Conservation (phyloP, 35 echinoderm and acorn worm genomes). For the Heliocidaris tuberculata region DNA sequence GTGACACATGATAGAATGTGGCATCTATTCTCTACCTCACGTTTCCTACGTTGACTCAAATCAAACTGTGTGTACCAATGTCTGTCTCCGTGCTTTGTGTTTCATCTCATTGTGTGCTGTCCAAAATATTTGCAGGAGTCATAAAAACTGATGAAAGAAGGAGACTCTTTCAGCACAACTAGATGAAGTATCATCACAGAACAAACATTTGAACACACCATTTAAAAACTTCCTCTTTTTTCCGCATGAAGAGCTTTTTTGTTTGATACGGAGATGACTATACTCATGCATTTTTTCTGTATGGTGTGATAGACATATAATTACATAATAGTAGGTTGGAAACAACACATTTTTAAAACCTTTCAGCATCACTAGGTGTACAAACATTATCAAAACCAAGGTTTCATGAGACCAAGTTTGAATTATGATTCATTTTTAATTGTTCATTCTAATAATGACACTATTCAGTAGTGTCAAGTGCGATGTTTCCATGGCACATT, state of each 20-base stretch:
- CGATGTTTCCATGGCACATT: too few species aligned
- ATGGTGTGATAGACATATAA: neutral
- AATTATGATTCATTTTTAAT: too few species aligned
- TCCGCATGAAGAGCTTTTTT: neutral
- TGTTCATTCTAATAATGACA: too few species aligned
- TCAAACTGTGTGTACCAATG: neutral
- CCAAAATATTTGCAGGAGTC: slow-evolving; percentile 38
- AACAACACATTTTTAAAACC: too few species aligned
- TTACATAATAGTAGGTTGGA: neutral
- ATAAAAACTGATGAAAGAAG: neutral
- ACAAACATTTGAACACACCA: neutral
- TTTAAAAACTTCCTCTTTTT: neutral
- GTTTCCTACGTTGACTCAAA: neutral
- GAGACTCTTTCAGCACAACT: neutral
- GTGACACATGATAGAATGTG: neutral
- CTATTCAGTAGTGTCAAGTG: too few species aligned
- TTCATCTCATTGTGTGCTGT: neutral
- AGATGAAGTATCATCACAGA: neutral
- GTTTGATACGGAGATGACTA: neutral
- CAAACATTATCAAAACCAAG: too few species aligned
- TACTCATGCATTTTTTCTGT: too few species aligned
- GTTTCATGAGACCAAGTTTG: too few species aligned
- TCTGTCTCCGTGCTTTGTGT: neutral
- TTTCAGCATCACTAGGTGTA: too few species aligned
- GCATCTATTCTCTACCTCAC: slow-evolving; percentile 6